Percentiles rank a stretch among this genome's conserved stretches.
phyloP scores from a whole-genome alignment of 2,113 vertebrate genomes.

The Pteronura brasiliensis region DNA sequence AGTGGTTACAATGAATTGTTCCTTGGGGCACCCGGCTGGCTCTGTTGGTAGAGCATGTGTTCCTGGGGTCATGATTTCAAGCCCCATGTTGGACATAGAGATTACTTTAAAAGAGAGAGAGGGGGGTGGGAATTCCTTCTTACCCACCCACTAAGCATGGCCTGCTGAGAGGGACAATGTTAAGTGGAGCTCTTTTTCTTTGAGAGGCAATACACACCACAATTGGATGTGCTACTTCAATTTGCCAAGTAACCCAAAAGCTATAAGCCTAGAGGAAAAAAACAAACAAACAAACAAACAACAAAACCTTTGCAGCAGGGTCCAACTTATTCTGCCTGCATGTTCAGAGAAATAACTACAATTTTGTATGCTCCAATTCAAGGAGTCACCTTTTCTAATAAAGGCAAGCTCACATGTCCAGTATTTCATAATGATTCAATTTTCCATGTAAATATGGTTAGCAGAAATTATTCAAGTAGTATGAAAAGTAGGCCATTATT shows the following conservation, averaged over 20 bases:
- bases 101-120: neutral
- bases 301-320: neutral
- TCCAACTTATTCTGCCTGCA: neutral
- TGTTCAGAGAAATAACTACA: neutral
- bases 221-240: neutral
- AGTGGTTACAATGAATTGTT: neutral
- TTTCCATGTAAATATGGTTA: neutral
- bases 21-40: neutral
- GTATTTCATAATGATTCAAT: neutral
- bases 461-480: neutral
- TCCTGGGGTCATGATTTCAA: neutral
- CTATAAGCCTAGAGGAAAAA: neutral
- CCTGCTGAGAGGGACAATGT: neutral
- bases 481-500: constrained; percentile 86
- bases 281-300: too few relatives aligned
- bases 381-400: neutral
- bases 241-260: neutral
- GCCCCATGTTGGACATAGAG: neutral
- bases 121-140: neutral
- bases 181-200: neutral
- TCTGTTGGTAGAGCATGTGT: neutral
- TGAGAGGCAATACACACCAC: neutral
- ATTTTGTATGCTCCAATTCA: neutral
- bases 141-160: neutral
- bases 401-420: neutral